Percentiles rank a stretch among this genome's conserved stretches.
Conservation (phyloP, 1,140 invertebrate species). For the Atopsyche davidsoni region DNA sequence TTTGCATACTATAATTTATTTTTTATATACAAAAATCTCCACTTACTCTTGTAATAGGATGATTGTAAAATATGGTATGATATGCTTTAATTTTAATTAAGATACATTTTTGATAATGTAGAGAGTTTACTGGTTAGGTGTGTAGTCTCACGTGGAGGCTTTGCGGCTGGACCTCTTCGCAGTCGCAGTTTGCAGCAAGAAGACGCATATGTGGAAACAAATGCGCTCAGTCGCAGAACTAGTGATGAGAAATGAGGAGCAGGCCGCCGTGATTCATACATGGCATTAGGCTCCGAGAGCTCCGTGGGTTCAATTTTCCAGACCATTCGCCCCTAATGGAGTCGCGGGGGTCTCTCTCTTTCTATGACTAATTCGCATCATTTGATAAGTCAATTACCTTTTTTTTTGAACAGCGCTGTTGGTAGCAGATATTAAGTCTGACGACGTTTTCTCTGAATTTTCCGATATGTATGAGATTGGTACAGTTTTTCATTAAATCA, state of each 20-base stretch:
- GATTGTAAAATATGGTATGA: not conserved
- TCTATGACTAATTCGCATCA: constrained; percentile 29
- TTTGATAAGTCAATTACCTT: constrained; percentile 26
- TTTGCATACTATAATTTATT: not conserved
- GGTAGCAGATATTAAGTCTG: constrained; percentile 14
- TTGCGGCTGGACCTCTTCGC: not conserved
- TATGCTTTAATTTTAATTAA: not conserved
- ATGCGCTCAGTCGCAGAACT: constrained; percentile 10
- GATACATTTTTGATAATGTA: too few relatives aligned
- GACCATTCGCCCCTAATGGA: constrained; percentile 30
- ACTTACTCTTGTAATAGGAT: not conserved
- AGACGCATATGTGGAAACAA: constrained; percentile 5
- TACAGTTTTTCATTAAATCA: too few relatives aligned
- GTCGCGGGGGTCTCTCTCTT: constrained; percentile 14
- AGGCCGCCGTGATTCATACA: constrained; percentile 24
- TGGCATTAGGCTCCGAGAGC: constrained; percentile 21
- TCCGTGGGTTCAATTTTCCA: constrained; percentile 27
- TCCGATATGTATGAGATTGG: too few relatives aligned
- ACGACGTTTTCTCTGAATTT: constrained; percentile 14
- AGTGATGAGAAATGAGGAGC: constrained; percentile 26
- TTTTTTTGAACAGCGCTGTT: constrained; percentile 13
- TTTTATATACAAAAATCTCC: too few relatives aligned
- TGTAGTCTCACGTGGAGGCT: too few relatives aligned
- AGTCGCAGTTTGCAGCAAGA: not conserved
- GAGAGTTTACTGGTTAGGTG: too few relatives aligned